A percentile compares a stretch with the other conserved stretches of the same genome.
Conservation (phyloP, 2,888 invertebrate genomes). For the Thecocarcelia acutangulata region DNA sequence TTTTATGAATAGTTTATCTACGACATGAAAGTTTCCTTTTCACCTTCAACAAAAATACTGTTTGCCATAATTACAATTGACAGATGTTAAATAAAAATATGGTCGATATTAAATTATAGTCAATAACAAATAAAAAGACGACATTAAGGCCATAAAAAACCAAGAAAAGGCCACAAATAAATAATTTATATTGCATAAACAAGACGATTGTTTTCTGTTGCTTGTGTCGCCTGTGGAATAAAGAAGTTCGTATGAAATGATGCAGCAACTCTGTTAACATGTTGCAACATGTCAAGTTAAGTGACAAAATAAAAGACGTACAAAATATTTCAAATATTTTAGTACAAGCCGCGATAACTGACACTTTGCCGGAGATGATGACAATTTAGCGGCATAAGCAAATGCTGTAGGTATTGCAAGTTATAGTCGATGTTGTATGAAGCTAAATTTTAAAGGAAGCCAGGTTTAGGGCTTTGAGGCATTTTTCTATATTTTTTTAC, state of each 20-base stretch:
- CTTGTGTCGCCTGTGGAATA: not conserved
- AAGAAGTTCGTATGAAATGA: constrained; percentile 36
- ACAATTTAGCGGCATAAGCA: constrained; percentile 29
- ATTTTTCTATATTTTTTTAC: not conserved
- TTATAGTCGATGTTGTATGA: too few relatives aligned
- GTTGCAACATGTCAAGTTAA: constrained; percentile 61
- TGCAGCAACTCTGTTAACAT: constrained; percentile 32
- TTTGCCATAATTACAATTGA: constrained; percentile 61
- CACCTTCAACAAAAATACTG: constrained; percentile 21
- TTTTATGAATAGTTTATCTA: not conserved
- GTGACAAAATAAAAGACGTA: constrained; percentile 61
- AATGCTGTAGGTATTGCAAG: constrained; percentile 9
- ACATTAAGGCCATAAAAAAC: constrained; percentile 47
- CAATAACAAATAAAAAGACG: constrained; percentile 32
- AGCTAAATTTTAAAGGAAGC: constrained; percentile 3
- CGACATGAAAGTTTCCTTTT: not conserved
- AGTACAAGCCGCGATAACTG: constrained; percentile 35
- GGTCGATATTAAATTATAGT: constrained; percentile 58
- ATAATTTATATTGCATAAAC: constrained; percentile 51
- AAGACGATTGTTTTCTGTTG: constrained; percentile 45
- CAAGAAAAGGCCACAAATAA: constrained; percentile 35
- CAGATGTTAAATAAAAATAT: constrained; percentile 64
- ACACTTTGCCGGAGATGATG: constrained; percentile 22
- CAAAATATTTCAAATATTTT: constrained; percentile 63
- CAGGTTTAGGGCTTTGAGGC: not conserved